Evolutionary conservation across 2,888 invertebrate genomes (phyloP).

Genomic region (Aethes cnicana): DNA sequence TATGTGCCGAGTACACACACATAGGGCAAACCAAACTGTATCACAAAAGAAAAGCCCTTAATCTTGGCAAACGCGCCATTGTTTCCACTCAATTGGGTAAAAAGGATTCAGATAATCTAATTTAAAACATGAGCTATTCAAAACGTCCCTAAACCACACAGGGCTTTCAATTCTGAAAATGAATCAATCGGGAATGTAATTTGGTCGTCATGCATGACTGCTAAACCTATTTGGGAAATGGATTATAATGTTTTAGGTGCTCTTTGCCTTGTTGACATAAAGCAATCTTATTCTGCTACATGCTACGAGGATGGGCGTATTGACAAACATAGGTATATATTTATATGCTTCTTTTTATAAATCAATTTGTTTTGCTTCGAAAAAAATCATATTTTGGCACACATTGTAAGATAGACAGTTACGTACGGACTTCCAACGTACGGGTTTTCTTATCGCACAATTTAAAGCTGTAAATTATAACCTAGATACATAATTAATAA

Average conservation of each 20-base stretch:
- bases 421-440: neutral
- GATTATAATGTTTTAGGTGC: constrained; percentile 6
- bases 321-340: no score
- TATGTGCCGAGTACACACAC: no score
- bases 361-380: no score
- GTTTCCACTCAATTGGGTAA: no score
- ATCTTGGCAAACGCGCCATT: no score
- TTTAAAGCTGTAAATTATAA: neutral
- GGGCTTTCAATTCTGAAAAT: neutral
- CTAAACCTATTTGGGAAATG: constrained; percentile 16
- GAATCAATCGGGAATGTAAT: constrained; percentile 22
- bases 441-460: neutral
- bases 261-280: neutral
- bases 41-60: no score
- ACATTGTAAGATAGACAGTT: no score
- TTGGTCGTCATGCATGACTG: constrained; percentile 16
- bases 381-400: no score
- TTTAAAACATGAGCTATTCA: neutral
- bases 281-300: constrained; percentile 1
- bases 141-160: neutral
- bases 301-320: neutral
- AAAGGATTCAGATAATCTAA: no score
- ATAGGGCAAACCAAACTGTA: no score
- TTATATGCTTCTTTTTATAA: no score
- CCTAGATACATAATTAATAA: constrained; percentile 1